Evolutionary conservation across 2,797 vertebrate genomes (phyloP), one percentile per base, ranked within the genome.

Genomic region (Rousettus madagascariensis): DNA sequence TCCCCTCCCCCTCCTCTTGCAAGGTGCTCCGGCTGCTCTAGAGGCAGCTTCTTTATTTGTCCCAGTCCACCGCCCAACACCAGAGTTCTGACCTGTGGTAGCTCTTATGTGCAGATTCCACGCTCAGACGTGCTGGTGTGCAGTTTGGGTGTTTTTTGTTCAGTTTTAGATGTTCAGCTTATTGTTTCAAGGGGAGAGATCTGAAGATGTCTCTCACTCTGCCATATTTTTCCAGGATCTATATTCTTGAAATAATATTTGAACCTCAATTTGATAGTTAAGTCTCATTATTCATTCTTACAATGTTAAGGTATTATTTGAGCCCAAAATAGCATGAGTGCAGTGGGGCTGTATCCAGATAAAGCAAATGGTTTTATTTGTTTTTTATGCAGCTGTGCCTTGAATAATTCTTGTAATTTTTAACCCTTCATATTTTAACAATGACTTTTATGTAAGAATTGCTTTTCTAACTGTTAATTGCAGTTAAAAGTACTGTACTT

Each of bases 401-500:
- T 86, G 94, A 95, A 59, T 96, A 69, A 41, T 16, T 95, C 55
- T 96, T 91, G 79, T 83, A 96, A 96, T 84, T 92, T 94, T 57
- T 95, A 95, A 80, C 5, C 4, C 86, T 94, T 55, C 26, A 26
- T 96, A 84, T 92, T 97, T 97, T 96, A 95, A 90, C 68, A 85
- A 43, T 82, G 63, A 55, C 66, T 92, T 89, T 36, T 96, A 74
- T 51, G 3, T 72, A 94, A 94, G 41, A 19, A 77, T 85, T 82
- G 19, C 1, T n/a, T 80, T 95, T 92, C 36, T 71, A 79, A 82
- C 17, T 79, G 43, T 61, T 63, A 49, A 24, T 77, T 79, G 66
- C 75, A 88, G 65, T 75, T 79, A 71, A 55, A 94, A 65, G 51
- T 36, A 49, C 30, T 74, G 0, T 84, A 30, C 38, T 72, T 90